Percentiles rank a stretch among this genome's conserved stretches.
Conservation (phyloP, 2,888 invertebrate species). For the Lasioglossum figueresi region DNA sequence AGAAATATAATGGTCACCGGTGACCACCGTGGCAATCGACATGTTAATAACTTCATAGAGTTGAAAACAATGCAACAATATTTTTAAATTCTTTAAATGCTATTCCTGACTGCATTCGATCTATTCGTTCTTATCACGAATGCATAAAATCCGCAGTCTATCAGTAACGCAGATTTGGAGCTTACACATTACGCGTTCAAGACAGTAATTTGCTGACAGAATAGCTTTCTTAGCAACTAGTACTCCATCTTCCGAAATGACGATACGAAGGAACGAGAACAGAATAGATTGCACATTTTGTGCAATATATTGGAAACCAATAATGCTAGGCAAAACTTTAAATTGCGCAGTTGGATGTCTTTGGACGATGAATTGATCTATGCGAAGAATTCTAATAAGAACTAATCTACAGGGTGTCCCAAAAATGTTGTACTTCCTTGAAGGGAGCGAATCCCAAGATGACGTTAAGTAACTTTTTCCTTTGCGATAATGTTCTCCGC, state of each 20-base stretch:
- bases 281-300: not conserved
- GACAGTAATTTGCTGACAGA: conserved; percentile 29
- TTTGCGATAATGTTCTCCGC: no score
- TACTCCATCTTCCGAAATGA: conserved; percentile 66
- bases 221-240: conserved; percentile 76
- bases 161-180: not conserved
- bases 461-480: no score
- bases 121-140: not conserved
- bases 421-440: no score
- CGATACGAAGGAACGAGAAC: conserved; percentile 7
- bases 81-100: not conserved
- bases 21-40: no score
- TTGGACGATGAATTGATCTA: not conserved
- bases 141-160: not conserved
- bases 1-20: no score
- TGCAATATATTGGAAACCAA: not conserved
- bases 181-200: not conserved
- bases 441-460: no score
- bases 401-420: not conserved
- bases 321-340: not conserved
- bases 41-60: no score
- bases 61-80: not conserved
- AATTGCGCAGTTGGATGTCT: not conserved
- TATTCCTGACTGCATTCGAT: not conserved
- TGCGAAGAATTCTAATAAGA: not conserved